A percentile compares a stretch with the other conserved stretches of the same genome.
These are phyloP conservation scores for Ifrita kowaldi DNA, from an alignment of 2,113 vertebrate genomes.

Conservation along the genomic window DNA sequence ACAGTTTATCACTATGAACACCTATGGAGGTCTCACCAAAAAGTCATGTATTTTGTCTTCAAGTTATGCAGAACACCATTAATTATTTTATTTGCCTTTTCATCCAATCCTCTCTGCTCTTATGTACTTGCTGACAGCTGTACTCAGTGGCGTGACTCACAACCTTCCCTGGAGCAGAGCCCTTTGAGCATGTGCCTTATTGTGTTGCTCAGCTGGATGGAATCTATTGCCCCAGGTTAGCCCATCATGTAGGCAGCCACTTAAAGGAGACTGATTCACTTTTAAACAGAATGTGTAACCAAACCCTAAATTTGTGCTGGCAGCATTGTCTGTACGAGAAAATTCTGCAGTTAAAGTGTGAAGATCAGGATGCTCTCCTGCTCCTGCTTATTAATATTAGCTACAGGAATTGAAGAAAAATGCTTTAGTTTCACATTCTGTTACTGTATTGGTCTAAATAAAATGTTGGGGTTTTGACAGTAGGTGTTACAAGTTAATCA, in stretches of 20 bases:
- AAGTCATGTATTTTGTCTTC: background rate
- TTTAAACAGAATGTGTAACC: background rate
- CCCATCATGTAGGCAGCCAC: background rate
- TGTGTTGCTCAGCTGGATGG: conserved; percentile 12
- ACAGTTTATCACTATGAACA: background rate
- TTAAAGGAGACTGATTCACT: background rate
- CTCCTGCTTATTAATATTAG: background rate
- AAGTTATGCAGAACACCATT: background rate
- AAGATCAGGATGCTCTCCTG: background rate
- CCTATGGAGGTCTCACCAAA: background rate
- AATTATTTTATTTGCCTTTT: conserved; percentile 13
- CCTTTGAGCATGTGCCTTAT: background rate
- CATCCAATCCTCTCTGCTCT: background rate
- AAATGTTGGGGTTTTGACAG: background rate
- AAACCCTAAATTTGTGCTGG: background rate
- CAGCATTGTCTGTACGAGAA: background rate
- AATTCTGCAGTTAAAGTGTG: background rate
- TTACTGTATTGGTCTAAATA: background rate
- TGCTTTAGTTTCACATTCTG: background rate
- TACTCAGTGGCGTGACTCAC: background rate
- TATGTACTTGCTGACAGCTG: background rate
- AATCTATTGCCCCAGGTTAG: conserved; percentile 27
- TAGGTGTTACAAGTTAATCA: background rate
- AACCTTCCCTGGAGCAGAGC: conserved; percentile 16
- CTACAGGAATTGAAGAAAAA: background rate